A percentile compares a stretch with the other conserved stretches of the same genome.
phyloP scores from a whole-genome alignment of 2,113 vertebrate species.

The Periophthalmus modestus region DNA sequence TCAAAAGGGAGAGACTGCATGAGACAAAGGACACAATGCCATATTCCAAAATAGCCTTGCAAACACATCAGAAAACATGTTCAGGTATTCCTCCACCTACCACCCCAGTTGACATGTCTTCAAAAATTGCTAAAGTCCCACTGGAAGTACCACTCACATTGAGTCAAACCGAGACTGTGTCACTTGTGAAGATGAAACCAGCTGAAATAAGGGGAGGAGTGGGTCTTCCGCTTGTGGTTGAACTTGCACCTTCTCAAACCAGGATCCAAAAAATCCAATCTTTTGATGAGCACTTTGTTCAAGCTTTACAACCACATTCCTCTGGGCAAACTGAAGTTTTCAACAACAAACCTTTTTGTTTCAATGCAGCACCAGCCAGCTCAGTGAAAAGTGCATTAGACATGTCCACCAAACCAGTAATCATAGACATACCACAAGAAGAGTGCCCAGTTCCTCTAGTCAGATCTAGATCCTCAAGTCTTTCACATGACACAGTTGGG shows the following conservation, averaged over 20 bases:
- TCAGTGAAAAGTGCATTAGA: slow-evolving; percentile 58
- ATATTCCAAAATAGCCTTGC: not conserved
- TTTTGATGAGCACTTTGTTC: slow-evolving; percentile 7
- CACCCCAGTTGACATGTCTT: slow-evolving; percentile 75
- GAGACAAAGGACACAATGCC: slow-evolving; percentile 12
- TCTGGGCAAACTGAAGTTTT: not conserved
- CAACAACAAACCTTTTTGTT: slow-evolving; percentile 19
- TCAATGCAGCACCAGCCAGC: slow-evolving; percentile 60
- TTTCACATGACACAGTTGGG: slow-evolving; percentile 47
- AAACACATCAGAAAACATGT: slow-evolving; percentile 50
- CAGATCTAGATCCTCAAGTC: slow-evolving; percentile 34
- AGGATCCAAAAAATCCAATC: slow-evolving; percentile 11
- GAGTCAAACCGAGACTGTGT: slow-evolving; percentile 37
- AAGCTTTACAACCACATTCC: slow-evolving; percentile 8
- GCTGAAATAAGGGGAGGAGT: slow-evolving; percentile 43
- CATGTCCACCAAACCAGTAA: slow-evolving; percentile 61
- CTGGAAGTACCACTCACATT: slow-evolving; percentile 6
- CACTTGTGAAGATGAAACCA: slow-evolving; percentile 54
- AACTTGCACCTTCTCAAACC: slow-evolving; percentile 24
- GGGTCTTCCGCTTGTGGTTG: slow-evolving; percentile 57
- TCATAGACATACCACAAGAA: slow-evolving; percentile 13
- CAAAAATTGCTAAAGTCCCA: slow-evolving; percentile 49
- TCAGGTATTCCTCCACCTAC: slow-evolving; percentile 69
- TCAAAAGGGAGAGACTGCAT: slow-evolving; percentile 21
- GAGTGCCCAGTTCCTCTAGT: slow-evolving; percentile 61